Evolutionary conservation across 2,888 invertebrate genomes (phyloP), one percentile per base, ranked within the genome.

Genomic region (Cheilosia impressa): DNA sequence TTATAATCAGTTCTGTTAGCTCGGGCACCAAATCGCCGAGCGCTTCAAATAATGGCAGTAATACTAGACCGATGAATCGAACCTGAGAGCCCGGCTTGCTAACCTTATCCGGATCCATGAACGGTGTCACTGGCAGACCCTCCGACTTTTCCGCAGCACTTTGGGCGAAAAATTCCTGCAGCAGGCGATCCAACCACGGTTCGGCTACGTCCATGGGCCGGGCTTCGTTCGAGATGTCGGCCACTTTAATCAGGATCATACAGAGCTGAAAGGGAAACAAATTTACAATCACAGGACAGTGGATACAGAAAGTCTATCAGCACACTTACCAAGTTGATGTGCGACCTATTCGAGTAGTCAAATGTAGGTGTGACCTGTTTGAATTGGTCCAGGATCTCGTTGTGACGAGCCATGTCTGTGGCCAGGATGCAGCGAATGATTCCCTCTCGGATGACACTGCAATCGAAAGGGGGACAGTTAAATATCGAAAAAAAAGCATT

Each of bases 51-150:
- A 97, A 93, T 17, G 97, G 97, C 89, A 97, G 93, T 58, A 97
- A 93, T 53, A 97, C 96, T 89, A 96, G 94, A 57, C 96, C 96
- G 90, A 97, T 97, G 92, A 97, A 97, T 69, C 96, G 96, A 90
- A 96, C 96, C 91, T 97, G 96, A 1, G 96, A 96, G 19, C 96
- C 96, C 4, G 96, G 96, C 91, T 96, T 96, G 80, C 96, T 96
- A 71, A 96, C 96, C 92, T 96, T 96, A 88, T 96, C 96, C 41
- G 96, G 94, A 91, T 97, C 97, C 96, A 97, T 97, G 91, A 97
- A 96, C 0, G 97, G 96, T 31, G 96, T 96, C 34, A 97, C 96
- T 4, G 96, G 96, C 87, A 97, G 93, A 10, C 96, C 96, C 91
- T 96, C 96, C 34, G 95, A 93, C 90, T 96, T 96, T 91, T 97